Conservation (phyloP, 2,113 vertebrate genomes). For the Antechinus stuartii region DNA sequence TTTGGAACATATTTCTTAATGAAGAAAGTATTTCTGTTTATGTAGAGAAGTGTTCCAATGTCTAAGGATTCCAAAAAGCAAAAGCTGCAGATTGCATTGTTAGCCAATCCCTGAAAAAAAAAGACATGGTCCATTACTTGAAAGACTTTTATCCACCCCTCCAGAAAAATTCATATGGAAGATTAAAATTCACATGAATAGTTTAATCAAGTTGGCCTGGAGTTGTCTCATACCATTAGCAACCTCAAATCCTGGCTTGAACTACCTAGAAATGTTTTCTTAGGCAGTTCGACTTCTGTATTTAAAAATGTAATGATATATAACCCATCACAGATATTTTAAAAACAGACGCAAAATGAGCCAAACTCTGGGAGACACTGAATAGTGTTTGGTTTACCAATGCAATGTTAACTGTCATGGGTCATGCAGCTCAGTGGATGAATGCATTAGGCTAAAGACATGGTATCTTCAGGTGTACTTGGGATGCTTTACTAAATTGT, state of each 20-base stretch:
- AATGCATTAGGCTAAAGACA: slow-evolving; percentile 89
- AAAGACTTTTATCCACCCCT: neutral
- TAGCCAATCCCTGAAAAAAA: slow-evolving; percentile 77
- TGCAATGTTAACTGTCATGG: slow-evolving; percentile 79
- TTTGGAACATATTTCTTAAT: slow-evolving; percentile 87
- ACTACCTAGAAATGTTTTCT: slow-evolving; percentile 66
- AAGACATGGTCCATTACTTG: neutral
- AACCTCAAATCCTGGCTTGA: slow-evolving; percentile 38
- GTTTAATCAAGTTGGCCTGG: slow-evolving; percentile 24
- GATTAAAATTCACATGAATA: neutral
- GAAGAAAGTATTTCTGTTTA: slow-evolving; percentile 81
- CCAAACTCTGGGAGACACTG: neutral
- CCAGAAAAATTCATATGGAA: neutral
- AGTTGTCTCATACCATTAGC: slow-evolving; percentile 63
- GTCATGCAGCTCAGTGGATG: slow-evolving; percentile 80
- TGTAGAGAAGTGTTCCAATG: slow-evolving; percentile 74
- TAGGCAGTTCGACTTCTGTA: neutral
- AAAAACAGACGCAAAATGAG: neutral
- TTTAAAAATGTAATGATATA: neutral
- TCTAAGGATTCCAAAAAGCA: slow-evolving; percentile 68
- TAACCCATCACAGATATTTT: neutral
- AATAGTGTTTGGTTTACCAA: slow-evolving; percentile 78
- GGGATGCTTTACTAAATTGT: slow-evolving; percentile 93
- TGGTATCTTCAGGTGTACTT: slow-evolving; percentile 99
- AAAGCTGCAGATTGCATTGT: slow-evolving; percentile 86